Percentiles rank a stretch among this genome's conserved stretches.
phyloP scores from a whole-genome alignment of 1,140 invertebrate genomes.

The Brachionus paranguensis region DNA sequence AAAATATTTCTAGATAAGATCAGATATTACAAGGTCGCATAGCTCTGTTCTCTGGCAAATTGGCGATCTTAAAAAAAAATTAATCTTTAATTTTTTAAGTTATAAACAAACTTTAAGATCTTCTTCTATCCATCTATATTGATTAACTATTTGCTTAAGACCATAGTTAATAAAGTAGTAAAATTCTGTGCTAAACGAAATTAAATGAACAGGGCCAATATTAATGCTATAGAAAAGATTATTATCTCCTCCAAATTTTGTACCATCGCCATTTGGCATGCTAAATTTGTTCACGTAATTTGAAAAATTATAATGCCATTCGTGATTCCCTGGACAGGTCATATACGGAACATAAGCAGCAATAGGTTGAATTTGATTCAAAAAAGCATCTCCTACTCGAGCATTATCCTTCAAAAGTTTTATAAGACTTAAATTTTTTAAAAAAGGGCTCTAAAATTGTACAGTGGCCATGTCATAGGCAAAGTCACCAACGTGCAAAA shows the following conservation, averaged over 20 bases:
- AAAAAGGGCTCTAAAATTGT: background rate
- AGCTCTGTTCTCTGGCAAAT: slow-evolving; percentile 60
- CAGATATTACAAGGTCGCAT: slow-evolving; percentile 62
- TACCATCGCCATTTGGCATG: slow-evolving; percentile 39
- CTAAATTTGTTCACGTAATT: slow-evolving; percentile 40
- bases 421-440: background rate
- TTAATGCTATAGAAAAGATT: slow-evolving; percentile 55
- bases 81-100: background rate
- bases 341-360: slow-evolving; percentile 54
- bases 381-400: slow-evolving; percentile 51
- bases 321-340: slow-evolving; percentile 56
- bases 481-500: slow-evolving; percentile 81
- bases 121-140: slow-evolving; percentile 78
- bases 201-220: slow-evolving; percentile 49
- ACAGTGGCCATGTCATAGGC: slow-evolving; percentile 84
- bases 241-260: background rate
- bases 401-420: slow-evolving; percentile 52
- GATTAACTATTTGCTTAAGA: slow-evolving; percentile 69
- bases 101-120: slow-evolving; percentile 62
- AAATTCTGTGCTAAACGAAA: slow-evolving; percentile 80
- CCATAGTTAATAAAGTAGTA: slow-evolving; percentile 85
- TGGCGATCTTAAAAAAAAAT: slow-evolving; percentile 56
- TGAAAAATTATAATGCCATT: slow-evolving; percentile 45
- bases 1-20: background rate
- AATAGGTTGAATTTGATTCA: slow-evolving; percentile 52